Evolutionary conservation across 2,797 vertebrate genomes (phyloP).

Genomic region (Bovichtus diacanthus): DNA sequence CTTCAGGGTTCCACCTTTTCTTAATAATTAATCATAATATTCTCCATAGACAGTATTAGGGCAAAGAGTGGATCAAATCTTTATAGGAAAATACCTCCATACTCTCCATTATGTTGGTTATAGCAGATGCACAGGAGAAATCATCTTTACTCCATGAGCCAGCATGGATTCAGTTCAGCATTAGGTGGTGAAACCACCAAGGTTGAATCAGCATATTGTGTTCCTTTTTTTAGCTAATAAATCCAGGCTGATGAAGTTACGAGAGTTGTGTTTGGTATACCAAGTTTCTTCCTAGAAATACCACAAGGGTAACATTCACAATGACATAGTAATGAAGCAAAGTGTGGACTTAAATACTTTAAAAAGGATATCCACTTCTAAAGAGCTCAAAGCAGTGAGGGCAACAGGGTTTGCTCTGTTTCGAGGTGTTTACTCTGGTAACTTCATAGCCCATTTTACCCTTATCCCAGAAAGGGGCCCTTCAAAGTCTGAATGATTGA

Average conservation of each 20-base stretch:
- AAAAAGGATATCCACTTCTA: not conserved
- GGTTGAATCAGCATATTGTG: constrained; percentile 46
- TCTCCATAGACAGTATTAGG: not conserved
- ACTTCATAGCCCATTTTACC: not conserved
- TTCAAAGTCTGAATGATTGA: constrained; percentile 1
- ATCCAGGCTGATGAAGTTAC: constrained; percentile 52
- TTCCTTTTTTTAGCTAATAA: constrained; percentile 38
- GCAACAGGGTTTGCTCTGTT: not conserved
- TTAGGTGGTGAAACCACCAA: constrained; percentile 42
- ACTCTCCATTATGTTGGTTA: not conserved
- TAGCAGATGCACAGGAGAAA: constrained; percentile 19
- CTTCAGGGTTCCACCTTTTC: not conserved
- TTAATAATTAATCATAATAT: not conserved
- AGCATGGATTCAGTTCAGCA: constrained; percentile 27
- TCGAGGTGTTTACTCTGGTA: not conserved
- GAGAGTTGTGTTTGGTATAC: constrained; percentile 13
- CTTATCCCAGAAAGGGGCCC: not conserved
- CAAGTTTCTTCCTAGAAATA: constrained; percentile 24
- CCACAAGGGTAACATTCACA: constrained; percentile 3
- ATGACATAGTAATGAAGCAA: constrained; percentile 13
- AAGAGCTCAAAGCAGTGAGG: not conserved
- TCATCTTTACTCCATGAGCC: constrained; percentile 24
- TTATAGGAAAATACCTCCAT: constrained; percentile 11
- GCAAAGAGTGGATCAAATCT: not conserved
- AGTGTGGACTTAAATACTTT: constrained; percentile 18